A percentile compares a stretch with the other conserved stretches of the same genome.
phyloP scores from a whole-genome alignment of 2,113 vertebrate genomes.

The Pygoscelis antarcticus region DNA sequence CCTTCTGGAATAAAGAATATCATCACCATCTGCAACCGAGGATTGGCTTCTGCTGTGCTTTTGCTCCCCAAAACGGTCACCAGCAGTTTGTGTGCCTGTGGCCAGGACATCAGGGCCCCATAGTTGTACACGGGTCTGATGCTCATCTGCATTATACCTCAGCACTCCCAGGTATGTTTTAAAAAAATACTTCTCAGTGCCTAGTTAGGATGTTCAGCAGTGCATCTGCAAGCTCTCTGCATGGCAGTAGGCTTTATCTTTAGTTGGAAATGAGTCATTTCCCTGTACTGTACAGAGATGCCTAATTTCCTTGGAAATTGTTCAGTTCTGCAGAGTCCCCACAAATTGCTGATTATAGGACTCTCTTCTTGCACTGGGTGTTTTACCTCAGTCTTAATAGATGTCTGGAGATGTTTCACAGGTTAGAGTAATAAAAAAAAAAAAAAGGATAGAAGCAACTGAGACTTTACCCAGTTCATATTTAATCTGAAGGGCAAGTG shows the following conservation, averaged over 20 bases:
- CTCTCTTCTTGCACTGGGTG: not conserved
- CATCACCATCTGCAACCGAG: not conserved
- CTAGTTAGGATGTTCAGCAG: not conserved
- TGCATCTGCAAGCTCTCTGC: constrained; percentile 34
- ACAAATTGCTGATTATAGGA: not conserved
- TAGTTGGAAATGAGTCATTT: constrained; percentile 42
- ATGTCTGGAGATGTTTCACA: not conserved
- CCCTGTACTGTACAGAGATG: constrained; percentile 18
- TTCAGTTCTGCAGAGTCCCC: constrained; percentile 20
- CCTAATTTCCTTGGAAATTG: constrained; percentile 18
- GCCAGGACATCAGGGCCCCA: not conserved
- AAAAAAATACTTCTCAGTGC: not conserved
- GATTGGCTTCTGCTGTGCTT: not conserved
- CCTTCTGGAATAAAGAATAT: not conserved
- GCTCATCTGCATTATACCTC: not conserved
- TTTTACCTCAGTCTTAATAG: not conserved
- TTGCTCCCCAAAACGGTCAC: not conserved
- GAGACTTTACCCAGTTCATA: not conserved
- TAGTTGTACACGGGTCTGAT: rapidly evolving
- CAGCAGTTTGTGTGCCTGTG: not conserved
- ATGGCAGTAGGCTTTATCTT: not conserved
- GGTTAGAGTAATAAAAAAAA: not conserved
- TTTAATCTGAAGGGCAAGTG: not conserved
- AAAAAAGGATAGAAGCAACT: not conserved
- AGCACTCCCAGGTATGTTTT: not conserved